Base-by-base conservation (phyloP, 2,888 invertebrate species). In the Gibbula magus region DNA sequence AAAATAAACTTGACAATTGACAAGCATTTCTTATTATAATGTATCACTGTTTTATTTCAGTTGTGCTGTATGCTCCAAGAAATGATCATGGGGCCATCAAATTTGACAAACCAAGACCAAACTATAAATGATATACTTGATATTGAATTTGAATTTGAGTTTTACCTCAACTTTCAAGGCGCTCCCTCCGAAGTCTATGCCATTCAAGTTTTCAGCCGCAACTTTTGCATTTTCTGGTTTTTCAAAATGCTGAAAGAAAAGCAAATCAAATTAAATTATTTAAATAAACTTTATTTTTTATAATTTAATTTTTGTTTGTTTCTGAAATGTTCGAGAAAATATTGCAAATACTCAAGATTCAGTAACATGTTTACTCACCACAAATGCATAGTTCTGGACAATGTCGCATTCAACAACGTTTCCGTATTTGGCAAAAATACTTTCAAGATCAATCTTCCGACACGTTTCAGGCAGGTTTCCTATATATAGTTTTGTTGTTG, bases 161-260 rank as follows among this genome's bases (percentile, higher is more conserved):
- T 79, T 83, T 83, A 89, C 95, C 94, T 98, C 98, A 89, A 98
- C 97, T 94, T 97, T 97, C 94, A 98, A 96, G 86, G 96, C 96
- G 93, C 96, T 96, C 83, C 98, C 98, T 94, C 97, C 97, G 90
- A 98, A 96, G 93, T 96, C 96, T 94, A 96, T 96, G 90, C 97
- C 97, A 95, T 98, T 97, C 92, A 98, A 94, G 92, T 97, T 97
- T 94, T 96, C 96, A 93, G 97, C 96, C 84, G 97, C 97, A 88
- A 96, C 96, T 93, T 96, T 96, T 87, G 98, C 96, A 94, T 97
- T 97, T 92, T 97, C 96, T 94, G 96, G 95, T 93, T 96, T 96
- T 94, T 97, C 97, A 95, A 98, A 96, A 94, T 98, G 98, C 94
- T 95, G 86, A 22, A 79, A 75, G 25, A 10, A 29, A 66, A 56